phyloP scores from a whole-genome alignment of 2,113 vertebrate species.

The Diglossa brunneiventris region DNA sequence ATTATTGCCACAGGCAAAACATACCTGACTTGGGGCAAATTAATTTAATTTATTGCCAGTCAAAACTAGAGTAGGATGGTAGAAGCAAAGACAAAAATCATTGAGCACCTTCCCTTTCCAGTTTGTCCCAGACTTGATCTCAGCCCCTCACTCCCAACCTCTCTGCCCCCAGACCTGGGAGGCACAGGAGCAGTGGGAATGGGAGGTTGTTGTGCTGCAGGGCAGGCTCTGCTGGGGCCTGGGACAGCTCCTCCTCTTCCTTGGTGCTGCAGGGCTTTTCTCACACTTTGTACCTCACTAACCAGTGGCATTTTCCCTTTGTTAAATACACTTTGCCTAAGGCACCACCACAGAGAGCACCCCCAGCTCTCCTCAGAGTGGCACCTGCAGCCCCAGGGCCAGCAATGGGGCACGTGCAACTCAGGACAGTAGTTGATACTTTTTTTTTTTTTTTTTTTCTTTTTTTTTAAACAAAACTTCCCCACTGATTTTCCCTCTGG shows the following conservation, averaged over 20 bases:
- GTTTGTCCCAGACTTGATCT: neutral
- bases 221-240: neutral
- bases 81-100: neutral
- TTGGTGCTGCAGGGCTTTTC: neutral
- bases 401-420: fast-evolving
- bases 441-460: neutral
- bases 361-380: neutral
- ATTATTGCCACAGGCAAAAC: neutral
- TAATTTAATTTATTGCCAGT: neutral
- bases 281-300: fast-evolving
- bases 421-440: fast-evolving
- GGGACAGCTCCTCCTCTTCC: neutral
- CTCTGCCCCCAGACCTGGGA: fast-evolving
- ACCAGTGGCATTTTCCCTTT: neutral
- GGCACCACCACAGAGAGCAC: fast-evolving
- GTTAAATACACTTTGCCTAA: fast-evolving
- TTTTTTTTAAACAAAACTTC: neutral
- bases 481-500: neutral
- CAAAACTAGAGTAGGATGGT: neutral
- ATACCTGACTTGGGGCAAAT: neutral
- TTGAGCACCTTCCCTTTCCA: neutral
- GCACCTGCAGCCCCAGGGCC: neutral
- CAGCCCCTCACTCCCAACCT: fast-evolving
- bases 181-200: neutral
- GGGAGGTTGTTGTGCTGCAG: neutral